A percentile compares a stretch with the other conserved stretches of the same genome.
These are phyloP conservation scores for Lycorma delicatula DNA, from an alignment of 1,140 invertebrate genomes.

Conservation along the genomic window DNA sequence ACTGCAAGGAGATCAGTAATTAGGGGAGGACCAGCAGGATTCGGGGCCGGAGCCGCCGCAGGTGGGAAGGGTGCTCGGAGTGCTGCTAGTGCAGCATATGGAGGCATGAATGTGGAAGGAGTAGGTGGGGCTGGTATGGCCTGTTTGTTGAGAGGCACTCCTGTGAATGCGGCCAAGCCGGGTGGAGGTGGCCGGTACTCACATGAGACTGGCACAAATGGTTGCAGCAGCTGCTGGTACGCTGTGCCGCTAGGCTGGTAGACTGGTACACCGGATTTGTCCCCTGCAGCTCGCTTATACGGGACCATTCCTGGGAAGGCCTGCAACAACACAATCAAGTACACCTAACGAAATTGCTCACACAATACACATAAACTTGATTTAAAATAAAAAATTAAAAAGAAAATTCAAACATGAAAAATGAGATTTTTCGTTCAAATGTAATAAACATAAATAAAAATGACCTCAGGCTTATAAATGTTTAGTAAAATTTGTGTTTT, in stretches of 20 bases:
- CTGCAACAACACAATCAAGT: conserved; percentile 40
- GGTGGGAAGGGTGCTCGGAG: conserved; percentile 30
- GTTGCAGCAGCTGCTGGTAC: conserved; percentile 94
- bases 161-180: conserved; percentile 35
- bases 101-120: conserved; percentile 13
- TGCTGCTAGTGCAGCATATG: conserved; percentile 37
- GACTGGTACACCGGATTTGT: conserved; percentile 90
- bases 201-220: conserved; percentile 87
- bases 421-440: too few species aligned
- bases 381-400: too few species aligned
- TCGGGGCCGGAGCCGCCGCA: conserved; percentile 35
- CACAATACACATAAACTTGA: too few species aligned
- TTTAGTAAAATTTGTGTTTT: too few species aligned
- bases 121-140: conserved; percentile 25
- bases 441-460: too few species aligned
- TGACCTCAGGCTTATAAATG: too few species aligned
- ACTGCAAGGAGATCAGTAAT: conserved; percentile 31
- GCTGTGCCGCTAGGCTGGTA: conserved; percentile 83
- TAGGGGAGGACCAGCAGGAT: conserved; percentile 28
- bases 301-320: conserved; percentile 89
- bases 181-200: conserved; percentile 56
- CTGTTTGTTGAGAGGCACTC: conserved; percentile 45
- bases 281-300: conserved; percentile 87
- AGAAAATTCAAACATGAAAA: too few species aligned
- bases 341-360: too few species aligned